Base-by-base conservation (phyloP, 2,113 vertebrate species). In the Eleginops maclovinus region DNA sequence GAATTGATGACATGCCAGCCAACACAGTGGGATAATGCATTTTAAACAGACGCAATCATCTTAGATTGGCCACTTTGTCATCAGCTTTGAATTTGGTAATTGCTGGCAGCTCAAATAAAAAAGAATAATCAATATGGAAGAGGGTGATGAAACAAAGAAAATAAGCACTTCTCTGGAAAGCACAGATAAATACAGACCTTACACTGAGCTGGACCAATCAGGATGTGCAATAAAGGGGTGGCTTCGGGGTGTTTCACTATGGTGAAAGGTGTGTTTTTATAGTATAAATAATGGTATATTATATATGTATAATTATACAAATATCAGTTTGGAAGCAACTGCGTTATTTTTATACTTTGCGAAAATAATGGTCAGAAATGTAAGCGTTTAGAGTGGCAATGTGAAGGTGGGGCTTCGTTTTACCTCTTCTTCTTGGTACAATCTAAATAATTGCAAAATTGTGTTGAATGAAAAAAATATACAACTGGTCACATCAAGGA, bases 31-130 rank as follows among this genome's bases (percentile, higher is more conserved):
- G 82, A 88, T 82, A 90, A 89, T 92, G 89, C 90, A 93, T 91
- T 93, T 94, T 90, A 91, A 93, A 93, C 86, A 88, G 82, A 86
- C 31, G 79, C 89, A 91, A 92, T 92, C 91, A 90, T 93, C 89
- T 88, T 77, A 91, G 88, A 92, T 91, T 89, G 88, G 86, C 87
- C 87, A 89, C 86, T 93, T 93, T 91, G 88, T 93, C 90, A 91
- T 90, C 87, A 85, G 83, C 62, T 72, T 85, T 69, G 90, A 88
- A 90, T 92, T 82, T 82, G 63, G 84, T 88, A 90, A 92, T 92
- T 91, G 87, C 87, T 86, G 84, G 87, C 82, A 86, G 86, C 83
- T 82, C 81, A 85, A 89, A 82, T 83, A 67, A 83, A 92, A 90
- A 82, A 88, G 82, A 88, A 85, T 74, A 92, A 93, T 93, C 93